phyloP scores from a whole-genome alignment of 2,113 vertebrate species.

The Asarcornis scutulata region DNA sequence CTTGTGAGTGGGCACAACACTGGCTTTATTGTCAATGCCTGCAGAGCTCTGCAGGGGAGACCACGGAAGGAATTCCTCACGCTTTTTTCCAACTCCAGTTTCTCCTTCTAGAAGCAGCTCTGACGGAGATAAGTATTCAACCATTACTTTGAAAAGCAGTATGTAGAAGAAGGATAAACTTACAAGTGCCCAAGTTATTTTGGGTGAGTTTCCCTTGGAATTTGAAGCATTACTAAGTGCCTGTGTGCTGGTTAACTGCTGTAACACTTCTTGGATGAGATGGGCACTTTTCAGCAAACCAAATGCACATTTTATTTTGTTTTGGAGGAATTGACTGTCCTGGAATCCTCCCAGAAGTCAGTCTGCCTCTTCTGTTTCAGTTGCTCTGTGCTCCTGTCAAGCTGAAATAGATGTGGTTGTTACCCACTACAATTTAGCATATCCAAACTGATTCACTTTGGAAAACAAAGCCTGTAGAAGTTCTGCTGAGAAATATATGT shows the following conservation, averaged over 20 bases:
- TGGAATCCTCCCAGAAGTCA: not conserved
- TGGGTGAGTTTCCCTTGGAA: not conserved
- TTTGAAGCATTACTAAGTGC: not conserved
- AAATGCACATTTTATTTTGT: not conserved
- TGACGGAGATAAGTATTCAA: not conserved
- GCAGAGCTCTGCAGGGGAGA: not conserved
- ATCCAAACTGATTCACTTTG: not conserved
- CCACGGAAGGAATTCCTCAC: not conserved
- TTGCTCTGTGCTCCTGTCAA: not conserved
- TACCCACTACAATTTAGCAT: not conserved
- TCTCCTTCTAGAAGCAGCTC: not conserved
- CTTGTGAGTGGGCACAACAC: not conserved
- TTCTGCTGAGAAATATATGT: conserved; percentile 12
- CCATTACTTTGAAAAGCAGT: not conserved
- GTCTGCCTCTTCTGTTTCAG: not conserved
- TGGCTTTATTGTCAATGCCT: not conserved
- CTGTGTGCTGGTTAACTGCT: not conserved
- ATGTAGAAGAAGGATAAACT: not conserved
- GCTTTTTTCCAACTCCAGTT: not conserved
- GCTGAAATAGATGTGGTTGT: not conserved
- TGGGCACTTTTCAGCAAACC: not conserved
- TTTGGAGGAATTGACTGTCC: not conserved
- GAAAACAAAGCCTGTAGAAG: conserved; percentile 27
- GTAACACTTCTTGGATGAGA: not conserved
- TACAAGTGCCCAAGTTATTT: not conserved